phyloP scores from a whole-genome alignment of 2,113 vertebrate genomes.

The Centropus unirufus region DNA sequence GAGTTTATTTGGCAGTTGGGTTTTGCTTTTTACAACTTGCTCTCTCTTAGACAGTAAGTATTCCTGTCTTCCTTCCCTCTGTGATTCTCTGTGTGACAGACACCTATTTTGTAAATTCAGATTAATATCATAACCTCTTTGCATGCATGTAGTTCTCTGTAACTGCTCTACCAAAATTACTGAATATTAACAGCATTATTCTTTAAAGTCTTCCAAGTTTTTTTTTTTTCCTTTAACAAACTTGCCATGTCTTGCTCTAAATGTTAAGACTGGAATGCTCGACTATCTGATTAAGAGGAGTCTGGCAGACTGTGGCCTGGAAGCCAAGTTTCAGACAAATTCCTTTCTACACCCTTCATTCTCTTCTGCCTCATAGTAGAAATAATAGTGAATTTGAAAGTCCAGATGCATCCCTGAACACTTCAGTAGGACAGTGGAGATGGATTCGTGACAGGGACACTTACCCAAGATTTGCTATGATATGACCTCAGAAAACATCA shows the following conservation, averaged over 20 bases:
- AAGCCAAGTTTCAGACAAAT: background rate
- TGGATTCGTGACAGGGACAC: background rate
- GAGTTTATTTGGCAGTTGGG: background rate
- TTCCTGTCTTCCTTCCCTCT: background rate
- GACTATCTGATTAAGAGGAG: background rate
- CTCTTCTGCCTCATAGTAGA: fast-evolving
- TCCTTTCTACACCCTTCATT: background rate
- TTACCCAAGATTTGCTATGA: fast-evolving
- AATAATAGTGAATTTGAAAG: background rate
- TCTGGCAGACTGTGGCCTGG: background rate
- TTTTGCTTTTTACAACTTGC: background rate
- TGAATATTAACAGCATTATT: background rate
- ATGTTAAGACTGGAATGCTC: background rate
- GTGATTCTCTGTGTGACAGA: background rate
- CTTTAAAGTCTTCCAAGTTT: background rate
- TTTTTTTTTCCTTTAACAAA: background rate
- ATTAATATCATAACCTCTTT: background rate
- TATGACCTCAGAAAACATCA: background rate
- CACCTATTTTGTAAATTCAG: slow-evolving; percentile 18
- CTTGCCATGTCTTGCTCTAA: fast-evolving
- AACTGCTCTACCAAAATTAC: background rate
- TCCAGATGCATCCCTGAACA: fast-evolving
- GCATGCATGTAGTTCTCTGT: background rate
- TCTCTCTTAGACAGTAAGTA: background rate
- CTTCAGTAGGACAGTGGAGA: background rate